A percentile compares a stretch with the other conserved stretches of the same genome.
Evolutionary conservation across 2,113 vertebrate species (phyloP).

Genomic region (Colistium nudipinnis): DNA sequence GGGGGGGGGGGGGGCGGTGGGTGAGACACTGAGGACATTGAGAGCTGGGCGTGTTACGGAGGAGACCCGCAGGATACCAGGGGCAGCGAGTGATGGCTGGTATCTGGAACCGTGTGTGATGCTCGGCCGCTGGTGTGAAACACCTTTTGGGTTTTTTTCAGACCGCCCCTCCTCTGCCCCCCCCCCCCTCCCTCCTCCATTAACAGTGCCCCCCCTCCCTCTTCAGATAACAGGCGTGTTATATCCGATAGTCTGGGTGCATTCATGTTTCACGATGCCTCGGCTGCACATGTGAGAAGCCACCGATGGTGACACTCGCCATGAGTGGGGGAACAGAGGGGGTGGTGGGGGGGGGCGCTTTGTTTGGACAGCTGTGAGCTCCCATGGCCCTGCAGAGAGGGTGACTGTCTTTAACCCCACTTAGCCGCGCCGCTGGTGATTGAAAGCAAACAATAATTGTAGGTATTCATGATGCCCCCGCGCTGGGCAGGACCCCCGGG

Average conservation of each 20-base stretch:
- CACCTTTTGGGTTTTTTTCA: too few relatives aligned
- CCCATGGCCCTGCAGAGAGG: constrained; percentile 56
- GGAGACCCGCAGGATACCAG: constrained; percentile 74
- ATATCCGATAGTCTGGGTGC: constrained; percentile 18
- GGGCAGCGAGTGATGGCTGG: constrained; percentile 52
- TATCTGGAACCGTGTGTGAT: constrained; percentile 42
- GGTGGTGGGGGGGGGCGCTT: too few relatives aligned
- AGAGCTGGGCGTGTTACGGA: constrained; percentile 31
- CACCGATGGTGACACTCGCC: constrained; percentile 64
- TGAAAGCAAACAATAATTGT: constrained; percentile 52
- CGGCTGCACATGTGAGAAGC: constrained; percentile 41
- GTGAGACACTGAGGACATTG: constrained; percentile 6
- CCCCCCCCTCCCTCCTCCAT: too few relatives aligned
- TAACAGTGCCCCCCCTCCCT: too few relatives aligned
- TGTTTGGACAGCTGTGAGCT: constrained; percentile 84
- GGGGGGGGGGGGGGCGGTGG: background rate
- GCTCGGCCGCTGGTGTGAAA: background rate
- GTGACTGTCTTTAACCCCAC: constrained; percentile 73
- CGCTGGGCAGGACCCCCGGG: constrained; percentile 29
- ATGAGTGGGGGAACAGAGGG: constrained; percentile 78
- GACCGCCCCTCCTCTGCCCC: too few relatives aligned
- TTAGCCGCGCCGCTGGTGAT: constrained; percentile 65
- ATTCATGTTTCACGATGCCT: constrained; percentile 71
- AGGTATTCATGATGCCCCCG: constrained; percentile 53
- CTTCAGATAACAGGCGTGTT: background rate